phyloP scores from a whole-genome alignment of 2,888 invertebrate species.

The Pollenia griseotomentosa region DNA sequence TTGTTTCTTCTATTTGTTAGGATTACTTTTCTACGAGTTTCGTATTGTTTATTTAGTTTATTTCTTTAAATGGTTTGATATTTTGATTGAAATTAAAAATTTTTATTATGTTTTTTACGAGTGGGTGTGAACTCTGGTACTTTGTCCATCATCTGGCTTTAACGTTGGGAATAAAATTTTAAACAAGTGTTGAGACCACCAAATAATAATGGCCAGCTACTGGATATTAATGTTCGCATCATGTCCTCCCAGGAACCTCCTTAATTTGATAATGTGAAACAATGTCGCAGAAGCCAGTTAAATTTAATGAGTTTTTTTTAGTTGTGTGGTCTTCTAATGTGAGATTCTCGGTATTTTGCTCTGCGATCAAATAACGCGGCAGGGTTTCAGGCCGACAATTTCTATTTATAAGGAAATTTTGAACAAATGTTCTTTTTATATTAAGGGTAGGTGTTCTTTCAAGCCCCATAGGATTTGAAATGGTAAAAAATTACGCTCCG shows the following conservation, averaged over 20 bases:
- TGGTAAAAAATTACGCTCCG: too few species aligned
- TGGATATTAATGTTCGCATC: slow-evolving; percentile 14
- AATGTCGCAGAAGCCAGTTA: slow-evolving; percentile 6
- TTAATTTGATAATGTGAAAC: background rate
- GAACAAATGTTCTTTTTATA: too few species aligned
- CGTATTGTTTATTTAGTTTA: slow-evolving; percentile 28
- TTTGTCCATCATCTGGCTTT: slow-evolving; percentile 70
- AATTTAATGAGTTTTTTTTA: background rate
- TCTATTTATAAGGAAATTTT: too few species aligned
- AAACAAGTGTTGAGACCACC: slow-evolving; percentile 48
- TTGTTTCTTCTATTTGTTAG: background rate
- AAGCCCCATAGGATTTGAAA: too few species aligned
- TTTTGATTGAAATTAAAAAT: slow-evolving; percentile 62
- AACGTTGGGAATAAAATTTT: slow-evolving; percentile 1
- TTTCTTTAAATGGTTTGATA: slow-evolving; percentile 43
- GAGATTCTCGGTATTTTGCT: slow-evolving; percentile 8
- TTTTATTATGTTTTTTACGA: slow-evolving; percentile 51
- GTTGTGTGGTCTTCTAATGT: slow-evolving; percentile 26
- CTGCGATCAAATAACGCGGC: background rate
- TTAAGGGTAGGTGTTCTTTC: too few species aligned
- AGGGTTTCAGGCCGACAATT: too few species aligned
- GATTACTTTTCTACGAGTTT: slow-evolving; percentile 50
- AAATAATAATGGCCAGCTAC: slow-evolving; percentile 40
- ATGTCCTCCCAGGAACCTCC: slow-evolving; percentile 42
- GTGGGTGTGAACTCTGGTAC: slow-evolving; percentile 68